Conservation (phyloP, 35 echinoderm and acorn worm genomes). For the Diadema setosum region DNA sequence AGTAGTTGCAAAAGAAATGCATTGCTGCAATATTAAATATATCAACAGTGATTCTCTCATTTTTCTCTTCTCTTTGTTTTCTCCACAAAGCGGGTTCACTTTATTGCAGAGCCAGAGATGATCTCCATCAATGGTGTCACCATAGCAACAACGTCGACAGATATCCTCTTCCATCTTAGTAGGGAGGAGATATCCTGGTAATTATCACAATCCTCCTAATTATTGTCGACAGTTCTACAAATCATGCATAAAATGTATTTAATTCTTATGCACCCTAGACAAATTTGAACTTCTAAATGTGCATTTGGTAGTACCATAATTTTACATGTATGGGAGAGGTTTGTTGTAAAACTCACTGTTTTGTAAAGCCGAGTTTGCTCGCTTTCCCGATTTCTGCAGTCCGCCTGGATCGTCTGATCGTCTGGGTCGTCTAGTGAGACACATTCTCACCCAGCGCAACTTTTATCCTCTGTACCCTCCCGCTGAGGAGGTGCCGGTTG, state of each 20-base stretch:
- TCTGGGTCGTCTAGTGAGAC: conserved; percentile 78
- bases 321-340: too few species aligned
- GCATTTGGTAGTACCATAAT: too few species aligned
- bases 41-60: too few species aligned
- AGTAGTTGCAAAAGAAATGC: too few species aligned
- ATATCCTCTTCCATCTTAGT: conserved; percentile 91
- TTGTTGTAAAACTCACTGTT: too few species aligned
- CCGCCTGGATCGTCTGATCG: conserved; percentile 77
- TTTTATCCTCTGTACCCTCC: conserved; percentile 90
- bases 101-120: conserved; percentile 85
- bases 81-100: conserved; percentile 60
- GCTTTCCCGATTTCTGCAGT: conserved; percentile 30
- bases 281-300: too few species aligned
- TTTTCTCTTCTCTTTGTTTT: background rate
- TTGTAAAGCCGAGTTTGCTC: too few species aligned
- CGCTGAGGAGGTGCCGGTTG: conserved; percentile 54
- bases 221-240: too few species aligned
- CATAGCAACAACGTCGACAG: conserved; percentile 79
- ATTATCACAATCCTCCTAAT: too few species aligned
- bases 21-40: too few species aligned
- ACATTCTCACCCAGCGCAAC: conserved; percentile 81
- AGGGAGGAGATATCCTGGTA: conserved; percentile 89
- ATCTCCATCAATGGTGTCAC: conserved; percentile 72
- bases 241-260: too few species aligned
- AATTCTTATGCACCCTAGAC: too few species aligned